Percentiles rank a stretch among this genome's conserved stretches.
These are phyloP conservation scores for Cherax quadricarinatus DNA, from an alignment of 1,140 invertebrate species.

Conservation along the genomic window DNA sequence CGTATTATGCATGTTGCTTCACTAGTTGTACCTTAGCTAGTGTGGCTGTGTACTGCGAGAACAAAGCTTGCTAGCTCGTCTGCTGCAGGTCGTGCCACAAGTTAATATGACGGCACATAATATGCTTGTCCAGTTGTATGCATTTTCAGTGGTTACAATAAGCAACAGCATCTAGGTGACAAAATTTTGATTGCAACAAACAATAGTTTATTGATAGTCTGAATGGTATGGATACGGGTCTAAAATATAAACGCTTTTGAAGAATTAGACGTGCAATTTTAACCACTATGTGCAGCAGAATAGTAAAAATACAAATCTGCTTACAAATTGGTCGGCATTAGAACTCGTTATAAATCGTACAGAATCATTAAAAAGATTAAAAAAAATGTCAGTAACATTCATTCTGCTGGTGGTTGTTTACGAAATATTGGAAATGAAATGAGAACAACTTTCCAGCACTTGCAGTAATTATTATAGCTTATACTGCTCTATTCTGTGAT, in stretches of 20 bases:
- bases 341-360: background rate
- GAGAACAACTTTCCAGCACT: slow-evolving; percentile 56
- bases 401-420: slow-evolving; percentile 16
- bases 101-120: background rate
- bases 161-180: slow-evolving; percentile 29
- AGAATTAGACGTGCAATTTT: background rate
- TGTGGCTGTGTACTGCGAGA: slow-evolving; percentile 5
- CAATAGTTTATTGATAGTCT: background rate
- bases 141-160: background rate
- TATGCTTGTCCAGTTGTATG: background rate
- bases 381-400: background rate
- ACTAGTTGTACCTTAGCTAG: slow-evolving; percentile 28
- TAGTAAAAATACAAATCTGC: background rate
- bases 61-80: background rate
- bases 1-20: slow-evolving; percentile 10
- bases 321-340: background rate
- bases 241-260: background rate
- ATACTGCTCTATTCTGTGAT: slow-evolving; percentile 60
- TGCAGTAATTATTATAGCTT: slow-evolving; percentile 31
- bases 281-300: background rate
- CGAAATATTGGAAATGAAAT: slow-evolving; percentile 10
- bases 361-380: background rate
- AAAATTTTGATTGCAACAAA: slow-evolving; percentile 25
- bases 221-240: slow-evolving; percentile 16
- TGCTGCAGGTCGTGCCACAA: background rate